Evolutionary conservation across 2,797 vertebrate species (phyloP).

Genomic region (Moxostoma hubbsi): DNA sequence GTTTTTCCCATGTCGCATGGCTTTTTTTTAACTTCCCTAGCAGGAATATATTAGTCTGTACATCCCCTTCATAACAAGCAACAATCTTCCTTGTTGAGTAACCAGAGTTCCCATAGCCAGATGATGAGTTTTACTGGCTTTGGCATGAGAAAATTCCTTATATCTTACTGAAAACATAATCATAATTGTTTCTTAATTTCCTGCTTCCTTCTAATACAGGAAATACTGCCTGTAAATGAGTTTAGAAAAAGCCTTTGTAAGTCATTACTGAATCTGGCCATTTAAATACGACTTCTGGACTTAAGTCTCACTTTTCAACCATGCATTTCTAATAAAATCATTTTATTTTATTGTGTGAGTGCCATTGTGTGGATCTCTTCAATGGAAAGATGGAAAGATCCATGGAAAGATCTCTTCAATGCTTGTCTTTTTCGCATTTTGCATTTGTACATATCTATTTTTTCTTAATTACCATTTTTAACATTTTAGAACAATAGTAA

Average conservation of each 20-base stretch:
- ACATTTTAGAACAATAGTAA: no score
- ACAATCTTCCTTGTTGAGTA: neutral
- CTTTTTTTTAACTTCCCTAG: neutral
- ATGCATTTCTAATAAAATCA: no score
- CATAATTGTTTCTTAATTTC: neutral
- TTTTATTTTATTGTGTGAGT: no score
- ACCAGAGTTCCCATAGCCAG: neutral
- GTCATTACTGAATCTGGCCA: no score
- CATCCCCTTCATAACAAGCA: neutral
- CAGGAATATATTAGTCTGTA: neutral
- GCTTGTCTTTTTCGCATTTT: no score
- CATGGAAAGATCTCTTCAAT: no score
- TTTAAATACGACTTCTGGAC: no score
- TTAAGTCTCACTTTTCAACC: no score
- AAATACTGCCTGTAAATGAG: neutral
- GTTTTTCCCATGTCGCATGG: neutral
- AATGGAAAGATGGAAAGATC: no score
- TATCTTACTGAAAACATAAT: neutral
- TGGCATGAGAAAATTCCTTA: neutral
- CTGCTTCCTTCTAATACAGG: neutral
- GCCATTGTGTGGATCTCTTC: no score
- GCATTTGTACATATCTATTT: no score
- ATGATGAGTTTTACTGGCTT: neutral
- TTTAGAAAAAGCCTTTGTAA: neutral
- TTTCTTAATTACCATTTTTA: no score